Conservation (phyloP, 2,888 invertebrate species). For the Trachelus tabidus region DNA sequence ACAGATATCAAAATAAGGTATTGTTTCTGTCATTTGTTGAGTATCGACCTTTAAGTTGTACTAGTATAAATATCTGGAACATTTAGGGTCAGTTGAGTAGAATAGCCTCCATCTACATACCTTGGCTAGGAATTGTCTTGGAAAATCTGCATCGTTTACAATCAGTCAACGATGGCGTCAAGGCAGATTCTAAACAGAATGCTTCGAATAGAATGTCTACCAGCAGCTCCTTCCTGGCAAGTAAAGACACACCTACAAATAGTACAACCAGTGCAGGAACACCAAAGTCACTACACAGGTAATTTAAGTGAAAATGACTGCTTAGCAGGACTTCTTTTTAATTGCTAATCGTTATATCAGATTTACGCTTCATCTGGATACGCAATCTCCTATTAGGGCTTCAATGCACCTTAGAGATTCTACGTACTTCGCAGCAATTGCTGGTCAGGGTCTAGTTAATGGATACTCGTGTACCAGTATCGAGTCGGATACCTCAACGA, state of each 20-base stretch:
- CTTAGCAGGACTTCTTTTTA: neutral
- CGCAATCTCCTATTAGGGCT: conserved; percentile 74
- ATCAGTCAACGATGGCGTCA: conserved; percentile 57
- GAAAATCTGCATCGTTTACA: conserved; percentile 85
- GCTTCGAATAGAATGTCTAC: conserved; percentile 69
- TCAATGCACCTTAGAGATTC: conserved; percentile 84
- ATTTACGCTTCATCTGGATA: conserved; percentile 80
- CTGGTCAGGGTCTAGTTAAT: conserved; percentile 77
- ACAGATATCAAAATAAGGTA: conserved; percentile 85
- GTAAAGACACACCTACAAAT: conserved; percentile 67
- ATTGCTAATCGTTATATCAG: conserved; percentile 54
- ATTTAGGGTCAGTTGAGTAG: conserved; percentile 81
- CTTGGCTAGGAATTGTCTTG: conserved; percentile 88
- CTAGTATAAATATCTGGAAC: conserved; percentile 67
- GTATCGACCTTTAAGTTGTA: neutral
- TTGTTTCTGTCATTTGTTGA: neutral
- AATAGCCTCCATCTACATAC: conserved; percentile 90
- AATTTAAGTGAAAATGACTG: conserved; percentile 3
- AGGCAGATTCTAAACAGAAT: conserved; percentile 62
- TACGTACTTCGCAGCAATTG: conserved; percentile 77
- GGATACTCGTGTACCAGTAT: conserved; percentile 82
- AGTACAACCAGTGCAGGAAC: conserved; percentile 45
- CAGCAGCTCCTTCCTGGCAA: conserved; percentile 71
- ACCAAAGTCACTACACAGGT: conserved; percentile 57
- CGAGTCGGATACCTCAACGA: conserved; percentile 79